phyloP scores from a whole-genome alignment of 1,140 invertebrate species.

The Onthophagus taurus region DNA sequence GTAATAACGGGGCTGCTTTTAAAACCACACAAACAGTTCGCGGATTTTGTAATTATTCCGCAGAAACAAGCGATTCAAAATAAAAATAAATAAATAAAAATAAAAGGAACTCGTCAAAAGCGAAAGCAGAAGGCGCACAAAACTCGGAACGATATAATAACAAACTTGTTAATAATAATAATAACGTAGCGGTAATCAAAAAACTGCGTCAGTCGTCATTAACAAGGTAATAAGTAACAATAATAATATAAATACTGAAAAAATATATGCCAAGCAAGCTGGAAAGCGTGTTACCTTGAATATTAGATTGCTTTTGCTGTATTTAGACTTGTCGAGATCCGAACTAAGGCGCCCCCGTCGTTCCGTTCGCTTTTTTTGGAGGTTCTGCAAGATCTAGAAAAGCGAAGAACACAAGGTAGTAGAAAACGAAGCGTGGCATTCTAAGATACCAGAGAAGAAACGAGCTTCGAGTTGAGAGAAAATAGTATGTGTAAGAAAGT shows the following conservation, averaged over 20 bases:
- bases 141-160: too few species aligned
- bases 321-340: conserved; percentile 78
- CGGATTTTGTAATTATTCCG: too few species aligned
- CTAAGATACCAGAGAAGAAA: conserved; percentile 36
- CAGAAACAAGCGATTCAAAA: too few species aligned
- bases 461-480: conserved; percentile 10
- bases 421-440: conserved; percentile 46
- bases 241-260: not conserved
- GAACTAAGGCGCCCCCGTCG: conserved; percentile 83
- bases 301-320: conserved; percentile 92
- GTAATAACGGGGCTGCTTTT: too few species aligned
- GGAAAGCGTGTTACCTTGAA: conserved; percentile 78
- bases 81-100: too few species aligned
- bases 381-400: conserved; percentile 95
- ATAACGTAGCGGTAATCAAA: too few species aligned
- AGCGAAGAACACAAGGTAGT: conserved; percentile 65
- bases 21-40: too few species aligned
- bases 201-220: too few species aligned
- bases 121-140: too few species aligned
- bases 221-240: not conserved
- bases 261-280: conserved; percentile 21
- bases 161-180: too few species aligned
- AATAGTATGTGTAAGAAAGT: conserved; percentile 11
- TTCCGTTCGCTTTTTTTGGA: conserved; percentile 93
- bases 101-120: too few species aligned